phyloP scores from a whole-genome alignment of 2,113 vertebrate species.

The Astur gentilis region DNA sequence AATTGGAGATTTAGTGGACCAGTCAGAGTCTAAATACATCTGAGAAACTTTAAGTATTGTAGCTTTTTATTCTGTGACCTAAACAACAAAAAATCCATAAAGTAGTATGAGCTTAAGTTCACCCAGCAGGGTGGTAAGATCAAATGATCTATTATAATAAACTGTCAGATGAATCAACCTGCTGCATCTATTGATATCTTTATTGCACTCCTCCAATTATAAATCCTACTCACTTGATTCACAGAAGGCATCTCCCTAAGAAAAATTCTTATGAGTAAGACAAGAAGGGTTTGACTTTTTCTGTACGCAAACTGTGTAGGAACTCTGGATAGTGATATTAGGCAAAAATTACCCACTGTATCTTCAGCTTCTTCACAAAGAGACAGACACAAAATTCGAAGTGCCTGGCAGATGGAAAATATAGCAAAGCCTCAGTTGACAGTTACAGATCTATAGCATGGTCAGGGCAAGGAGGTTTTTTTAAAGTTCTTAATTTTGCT shows the following conservation, averaged over 20 bases:
- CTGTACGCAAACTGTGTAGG: not conserved
- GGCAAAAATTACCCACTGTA: not conserved
- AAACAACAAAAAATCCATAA: not conserved
- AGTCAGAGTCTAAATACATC: not conserved
- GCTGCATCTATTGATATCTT: constrained; percentile 40
- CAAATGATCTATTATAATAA: constrained; percentile 41
- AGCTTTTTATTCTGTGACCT: not conserved
- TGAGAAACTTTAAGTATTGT: not conserved
- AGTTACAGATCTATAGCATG: not conserved
- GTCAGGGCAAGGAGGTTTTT: not conserved
- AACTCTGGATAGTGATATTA: not conserved
- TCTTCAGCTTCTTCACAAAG: not conserved
- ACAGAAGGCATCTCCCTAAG: not conserved
- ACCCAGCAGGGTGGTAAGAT: constrained; percentile 16
- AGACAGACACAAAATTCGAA: not conserved
- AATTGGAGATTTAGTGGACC: not conserved
- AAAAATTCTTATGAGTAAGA: constrained; percentile 6
- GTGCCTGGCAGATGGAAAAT: not conserved
- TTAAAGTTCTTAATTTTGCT: constrained; percentile 25
- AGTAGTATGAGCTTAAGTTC: not conserved
- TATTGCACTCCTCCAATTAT: constrained; percentile 33
- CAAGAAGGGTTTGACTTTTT: not conserved
- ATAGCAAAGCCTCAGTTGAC: not conserved
- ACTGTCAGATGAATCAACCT: constrained; percentile 43
- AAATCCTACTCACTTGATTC: constrained; percentile 37